These are phyloP conservation scores for Coremacera marginata DNA, from an alignment of 2,888 invertebrate genomes.

Conservation along the genomic window DNA sequence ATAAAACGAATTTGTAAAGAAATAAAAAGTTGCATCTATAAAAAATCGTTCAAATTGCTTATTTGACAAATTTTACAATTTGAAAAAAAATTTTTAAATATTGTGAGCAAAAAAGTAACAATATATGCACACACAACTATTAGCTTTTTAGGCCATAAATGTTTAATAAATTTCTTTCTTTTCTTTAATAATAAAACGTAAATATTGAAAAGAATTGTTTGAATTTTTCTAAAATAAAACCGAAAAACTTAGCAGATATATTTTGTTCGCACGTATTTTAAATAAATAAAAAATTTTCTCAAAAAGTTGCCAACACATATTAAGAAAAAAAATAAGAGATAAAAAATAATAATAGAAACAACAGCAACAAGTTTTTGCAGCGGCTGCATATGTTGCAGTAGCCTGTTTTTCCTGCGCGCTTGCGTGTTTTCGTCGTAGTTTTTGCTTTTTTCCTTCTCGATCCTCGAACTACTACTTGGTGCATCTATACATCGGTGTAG, in stretches of 20 bases:
- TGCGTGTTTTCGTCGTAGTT: not conserved
- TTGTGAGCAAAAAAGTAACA: not conserved
- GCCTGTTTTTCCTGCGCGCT: not conserved
- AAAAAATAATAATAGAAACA: not conserved
- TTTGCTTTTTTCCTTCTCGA: not conserved
- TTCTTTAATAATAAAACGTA: too few relatives aligned
- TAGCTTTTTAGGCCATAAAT: too few relatives aligned
- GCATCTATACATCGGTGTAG: not conserved
- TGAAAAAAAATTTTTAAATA: too few relatives aligned
- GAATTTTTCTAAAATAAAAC: not conserved
- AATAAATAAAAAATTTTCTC: too few relatives aligned
- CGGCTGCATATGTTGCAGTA: not conserved
- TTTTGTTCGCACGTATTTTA: too few relatives aligned
- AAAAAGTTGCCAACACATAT: too few relatives aligned
- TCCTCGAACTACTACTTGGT: not conserved
- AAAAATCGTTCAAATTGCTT: too few relatives aligned
- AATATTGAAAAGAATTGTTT: not conserved
- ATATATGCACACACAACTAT: not conserved
- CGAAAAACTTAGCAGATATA: too few relatives aligned
- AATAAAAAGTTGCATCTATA: too few relatives aligned
- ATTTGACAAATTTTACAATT: too few relatives aligned
- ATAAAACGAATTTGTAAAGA: too few relatives aligned
- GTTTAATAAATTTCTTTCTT: not conserved
- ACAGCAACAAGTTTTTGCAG: slow-evolving; percentile 18
- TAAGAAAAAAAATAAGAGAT: not conserved